These are phyloP conservation scores for Panthera tigris DNA, from an alignment of 2,113 vertebrate genomes.

Conservation along the genomic window DNA sequence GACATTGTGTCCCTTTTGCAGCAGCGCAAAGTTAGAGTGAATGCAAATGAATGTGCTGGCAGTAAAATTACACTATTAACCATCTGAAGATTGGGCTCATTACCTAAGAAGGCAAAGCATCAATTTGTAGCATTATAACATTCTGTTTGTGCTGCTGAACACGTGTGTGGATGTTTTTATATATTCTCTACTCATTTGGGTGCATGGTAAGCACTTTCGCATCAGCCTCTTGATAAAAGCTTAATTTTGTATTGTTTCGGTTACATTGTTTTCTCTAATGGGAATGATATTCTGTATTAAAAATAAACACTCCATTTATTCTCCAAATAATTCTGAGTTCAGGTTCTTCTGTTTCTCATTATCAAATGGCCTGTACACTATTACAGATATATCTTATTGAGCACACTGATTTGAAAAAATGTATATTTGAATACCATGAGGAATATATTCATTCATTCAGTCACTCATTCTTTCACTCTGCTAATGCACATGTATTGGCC, in stretches of 20 bases:
- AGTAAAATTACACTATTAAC: constrained; percentile 37
- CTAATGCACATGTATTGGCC: background rate
- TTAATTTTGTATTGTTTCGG: constrained; percentile 62
- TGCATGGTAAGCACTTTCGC: background rate
- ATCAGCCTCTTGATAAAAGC: constrained; percentile 9
- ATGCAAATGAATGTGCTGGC: constrained; percentile 15
- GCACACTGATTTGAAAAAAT: background rate
- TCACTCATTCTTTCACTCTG: background rate
- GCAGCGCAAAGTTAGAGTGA: background rate
- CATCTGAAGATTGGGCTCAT: constrained; percentile 33
- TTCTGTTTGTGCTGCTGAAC: constrained; percentile 20
- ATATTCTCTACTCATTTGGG: background rate
- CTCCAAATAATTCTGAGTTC: constrained; percentile 43
- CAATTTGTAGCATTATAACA: background rate
- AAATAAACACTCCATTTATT: constrained; percentile 55
- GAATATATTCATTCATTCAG: background rate
- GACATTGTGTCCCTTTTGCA: background rate
- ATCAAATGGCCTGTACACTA: background rate
- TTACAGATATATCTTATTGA: constrained; percentile 14
- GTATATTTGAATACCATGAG: background rate
- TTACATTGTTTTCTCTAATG: constrained; percentile 45
- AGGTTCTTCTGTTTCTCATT: constrained; percentile 5
- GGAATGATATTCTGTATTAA: constrained; percentile 49
- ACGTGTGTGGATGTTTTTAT: background rate
- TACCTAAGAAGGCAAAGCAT: constrained; percentile 50